Evolutionary conservation across 2,113 vertebrate genomes (phyloP), one percentile per base, ranked within the genome.

Genomic region (Cathartes aura): DNA sequence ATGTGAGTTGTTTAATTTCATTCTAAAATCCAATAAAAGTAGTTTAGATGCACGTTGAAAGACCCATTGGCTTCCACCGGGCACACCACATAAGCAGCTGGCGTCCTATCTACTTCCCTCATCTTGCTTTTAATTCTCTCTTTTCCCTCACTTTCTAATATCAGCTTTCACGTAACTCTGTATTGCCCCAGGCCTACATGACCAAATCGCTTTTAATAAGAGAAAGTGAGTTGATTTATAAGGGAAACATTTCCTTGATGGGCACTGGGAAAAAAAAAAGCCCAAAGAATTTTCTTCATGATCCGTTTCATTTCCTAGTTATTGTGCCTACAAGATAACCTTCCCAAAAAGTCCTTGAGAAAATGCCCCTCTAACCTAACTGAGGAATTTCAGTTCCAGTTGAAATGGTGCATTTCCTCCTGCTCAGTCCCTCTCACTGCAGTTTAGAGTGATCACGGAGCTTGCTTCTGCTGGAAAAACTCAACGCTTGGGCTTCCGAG

Each of bases 231-330:
- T 56, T 95, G 88, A 95, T 98, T 95, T 93, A 85, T 67, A 85
- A 97, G 40, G 58, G 94, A 97, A 97, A 87, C 4, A 70, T 95
- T 97, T 95, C 72, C 89, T 93, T 89, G 64, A 91, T 96, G 55
- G 93, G 14, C 79, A 92, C 45, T 29, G 21, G 17, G 7, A 15
- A 17, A 23, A 38, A 27, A 81, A 92, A 80, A 53, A 32, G 34
- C 64, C 34, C 36, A 24, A 90, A 76, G 87, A 93, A 93, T 96
- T 97, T 97, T 92, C 82, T 85, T 97, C 82, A 96, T 90, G 89
- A 97, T 89, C 81, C 29, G 2, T 97, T 97, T 98, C 3, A 97
- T 96, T 98, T 98, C 92, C 96, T 97, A 90, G 43, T 92, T 95
- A 73, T 43, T 72, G 32, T 94, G 55, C 38, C 70, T 90, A 84